Conservation (phyloP, 1,140 invertebrate species). For the Hirudo medicinalis region DNA sequence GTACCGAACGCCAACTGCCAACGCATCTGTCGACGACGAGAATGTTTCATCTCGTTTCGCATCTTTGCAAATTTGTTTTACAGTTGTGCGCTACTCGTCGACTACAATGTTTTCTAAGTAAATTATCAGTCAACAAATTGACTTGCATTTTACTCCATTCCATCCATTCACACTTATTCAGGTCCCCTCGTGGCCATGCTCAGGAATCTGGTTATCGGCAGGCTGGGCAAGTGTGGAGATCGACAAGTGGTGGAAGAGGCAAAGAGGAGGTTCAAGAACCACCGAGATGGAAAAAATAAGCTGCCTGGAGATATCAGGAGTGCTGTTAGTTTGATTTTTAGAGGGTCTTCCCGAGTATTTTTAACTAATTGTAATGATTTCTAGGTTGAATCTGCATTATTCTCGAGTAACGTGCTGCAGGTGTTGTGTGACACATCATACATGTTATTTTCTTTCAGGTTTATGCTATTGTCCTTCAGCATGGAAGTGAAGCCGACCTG, state of each 20-base stretch:
- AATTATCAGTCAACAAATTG: too few species aligned
- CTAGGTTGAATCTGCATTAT: not conserved
- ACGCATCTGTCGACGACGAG: too few species aligned
- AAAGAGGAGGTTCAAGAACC: slow-evolving; percentile 52
- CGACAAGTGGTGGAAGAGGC: slow-evolving; percentile 61
- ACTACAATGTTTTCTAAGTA: too few species aligned
- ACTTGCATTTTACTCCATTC: too few species aligned
- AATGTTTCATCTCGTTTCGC: not conserved
- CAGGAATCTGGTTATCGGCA: slow-evolving; percentile 64
- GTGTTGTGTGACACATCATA: too few species aligned
- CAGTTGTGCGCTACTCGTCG: too few species aligned
- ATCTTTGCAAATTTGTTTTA: too few species aligned
- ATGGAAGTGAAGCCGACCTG: slow-evolving; percentile 56
- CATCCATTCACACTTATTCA: too few species aligned
- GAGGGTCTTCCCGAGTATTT: not conserved
- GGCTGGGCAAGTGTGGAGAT: slow-evolving; percentile 67
- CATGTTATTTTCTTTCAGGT: slow-evolving; percentile 38
- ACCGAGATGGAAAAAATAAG: slow-evolving; percentile 48
- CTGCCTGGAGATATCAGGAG: slow-evolving; percentile 73
- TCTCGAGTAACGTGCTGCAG: too few species aligned
- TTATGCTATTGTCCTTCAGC: slow-evolving; percentile 65
- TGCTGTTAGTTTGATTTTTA: slow-evolving; percentile 44
- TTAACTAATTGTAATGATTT: not conserved
- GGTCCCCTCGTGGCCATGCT: slow-evolving; percentile 68
- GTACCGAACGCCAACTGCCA: too few species aligned